These are phyloP conservation scores for Antennarius striatus DNA, from an alignment of 2,113 vertebrate genomes.

Conservation along the genomic window DNA sequence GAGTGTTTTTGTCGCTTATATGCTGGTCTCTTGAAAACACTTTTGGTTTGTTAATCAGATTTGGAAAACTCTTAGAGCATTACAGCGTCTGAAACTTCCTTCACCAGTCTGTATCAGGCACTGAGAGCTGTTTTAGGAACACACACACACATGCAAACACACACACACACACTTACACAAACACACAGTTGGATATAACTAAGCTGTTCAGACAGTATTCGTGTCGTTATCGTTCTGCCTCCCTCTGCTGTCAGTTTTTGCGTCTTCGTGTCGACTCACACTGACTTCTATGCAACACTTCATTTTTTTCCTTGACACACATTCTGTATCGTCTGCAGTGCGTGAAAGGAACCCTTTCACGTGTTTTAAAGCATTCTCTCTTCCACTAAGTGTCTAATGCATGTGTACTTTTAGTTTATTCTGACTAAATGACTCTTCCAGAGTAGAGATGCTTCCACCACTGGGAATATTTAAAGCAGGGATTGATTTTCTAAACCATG, in stretches of 20 bases:
- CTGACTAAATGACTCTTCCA: slow-evolving; percentile 5
- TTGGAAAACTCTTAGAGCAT: slow-evolving; percentile 61
- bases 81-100: slow-evolving; percentile 50
- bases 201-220: slow-evolving; percentile 36
- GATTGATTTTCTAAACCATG: background rate
- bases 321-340: background rate
- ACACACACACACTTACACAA: slow-evolving; percentile 1
- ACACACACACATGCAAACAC: slow-evolving; percentile 13
- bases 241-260: background rate
- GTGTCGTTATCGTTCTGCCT: slow-evolving; percentile 2
- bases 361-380: background rate
- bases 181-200: slow-evolving; percentile 15
- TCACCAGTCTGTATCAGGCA: slow-evolving; percentile 50
- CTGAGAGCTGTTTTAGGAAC: slow-evolving; percentile 25
- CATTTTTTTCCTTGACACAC: background rate
- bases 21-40: slow-evolving; percentile 28
- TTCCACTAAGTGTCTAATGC: slow-evolving; percentile 40
- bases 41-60: slow-evolving; percentile 57
- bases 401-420: slow-evolving; percentile 5
- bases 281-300: background rate
- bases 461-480: slow-evolving; percentile 10
- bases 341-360: slow-evolving; percentile 27
- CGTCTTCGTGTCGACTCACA: background rate
- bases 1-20: background rate
- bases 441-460: slow-evolving; percentile 61